phyloP scores from a whole-genome alignment of 2,888 invertebrate species.

The Eurytoma adleriae region DNA sequence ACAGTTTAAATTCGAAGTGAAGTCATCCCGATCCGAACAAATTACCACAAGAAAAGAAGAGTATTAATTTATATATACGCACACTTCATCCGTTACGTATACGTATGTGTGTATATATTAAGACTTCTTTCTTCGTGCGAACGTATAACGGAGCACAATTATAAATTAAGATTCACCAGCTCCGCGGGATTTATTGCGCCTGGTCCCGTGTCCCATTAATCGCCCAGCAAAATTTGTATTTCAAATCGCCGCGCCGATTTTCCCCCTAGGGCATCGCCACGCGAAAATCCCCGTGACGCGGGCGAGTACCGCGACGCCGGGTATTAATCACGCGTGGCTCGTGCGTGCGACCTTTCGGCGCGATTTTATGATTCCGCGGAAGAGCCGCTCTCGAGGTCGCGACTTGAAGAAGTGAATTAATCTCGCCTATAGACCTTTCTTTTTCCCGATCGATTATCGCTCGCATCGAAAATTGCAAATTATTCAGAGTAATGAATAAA shows the following conservation, averaged over 20 bases:
- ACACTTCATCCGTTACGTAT: background rate
- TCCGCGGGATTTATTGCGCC: slow-evolving; percentile 44
- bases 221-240: slow-evolving; percentile 41
- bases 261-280: slow-evolving; percentile 13
- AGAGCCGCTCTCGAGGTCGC: too few species aligned
- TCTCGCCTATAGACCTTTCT: too few species aligned
- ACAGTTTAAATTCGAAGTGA: background rate
- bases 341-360: too few species aligned
- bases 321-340: slow-evolving; percentile 19
- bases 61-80: slow-evolving; percentile 36
- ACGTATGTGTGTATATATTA: slow-evolving; percentile 3
- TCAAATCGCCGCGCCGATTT: slow-evolving; percentile 38
- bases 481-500: slow-evolving; percentile 34
- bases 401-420: too few species aligned
- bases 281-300: slow-evolving; percentile 36
- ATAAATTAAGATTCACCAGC: slow-evolving; percentile 47
- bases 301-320: background rate
- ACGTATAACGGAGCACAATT: slow-evolving; percentile 44
- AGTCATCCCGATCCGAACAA: slow-evolving; percentile 20
- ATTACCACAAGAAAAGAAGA: slow-evolving; percentile 6
- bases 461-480: slow-evolving; percentile 9
- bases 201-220: slow-evolving; percentile 30
- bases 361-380: background rate
- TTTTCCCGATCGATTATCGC: too few species aligned
- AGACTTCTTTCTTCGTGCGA: slow-evolving; percentile 16